Evolutionary conservation across 1,140 invertebrate genomes (phyloP).

Genomic region (Chlorops oryzae): DNA sequence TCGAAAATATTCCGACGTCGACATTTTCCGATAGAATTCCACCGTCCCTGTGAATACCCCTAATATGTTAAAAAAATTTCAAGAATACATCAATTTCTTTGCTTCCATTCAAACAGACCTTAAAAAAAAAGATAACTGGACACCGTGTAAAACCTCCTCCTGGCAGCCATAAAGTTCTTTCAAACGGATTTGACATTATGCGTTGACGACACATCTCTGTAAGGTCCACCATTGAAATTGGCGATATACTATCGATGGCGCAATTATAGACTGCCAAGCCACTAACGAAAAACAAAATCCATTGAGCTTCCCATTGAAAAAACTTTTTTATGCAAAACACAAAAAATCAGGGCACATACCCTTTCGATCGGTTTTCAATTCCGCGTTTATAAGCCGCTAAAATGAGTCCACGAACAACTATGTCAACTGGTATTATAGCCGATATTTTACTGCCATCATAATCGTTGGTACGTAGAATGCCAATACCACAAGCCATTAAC

Average conservation of each 20-base stretch:
- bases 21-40: no score
- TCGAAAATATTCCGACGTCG: no score
- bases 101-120: slow-evolving; percentile 41
- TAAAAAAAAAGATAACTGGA: slow-evolving; percentile 51
- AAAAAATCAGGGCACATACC: no score
- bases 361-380: no score
- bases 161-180: slow-evolving; percentile 64
- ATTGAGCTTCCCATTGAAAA: no score
- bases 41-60: no score
- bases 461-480: slow-evolving; percentile 65
- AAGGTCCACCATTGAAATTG: slow-evolving; percentile 60
- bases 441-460: slow-evolving; percentile 57
- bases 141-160: slow-evolving; percentile 50
- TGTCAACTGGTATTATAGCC: slow-evolving; percentile 84
- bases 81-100: no score
- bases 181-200: slow-evolving; percentile 56
- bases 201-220: slow-evolving; percentile 52
- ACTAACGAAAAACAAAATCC: no score
- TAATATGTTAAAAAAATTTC: no score
- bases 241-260: slow-evolving; percentile 55
- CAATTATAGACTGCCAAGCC: slow-evolving; percentile 61
- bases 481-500: slow-evolving; percentile 60
- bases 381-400: slow-evolving; percentile 66
- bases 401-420: slow-evolving; percentile 76
- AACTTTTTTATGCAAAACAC: no score